These are phyloP conservation scores for Lamellibrachia columna DNA, from an alignment of 2,888 invertebrate genomes.

Conservation along the genomic window DNA sequence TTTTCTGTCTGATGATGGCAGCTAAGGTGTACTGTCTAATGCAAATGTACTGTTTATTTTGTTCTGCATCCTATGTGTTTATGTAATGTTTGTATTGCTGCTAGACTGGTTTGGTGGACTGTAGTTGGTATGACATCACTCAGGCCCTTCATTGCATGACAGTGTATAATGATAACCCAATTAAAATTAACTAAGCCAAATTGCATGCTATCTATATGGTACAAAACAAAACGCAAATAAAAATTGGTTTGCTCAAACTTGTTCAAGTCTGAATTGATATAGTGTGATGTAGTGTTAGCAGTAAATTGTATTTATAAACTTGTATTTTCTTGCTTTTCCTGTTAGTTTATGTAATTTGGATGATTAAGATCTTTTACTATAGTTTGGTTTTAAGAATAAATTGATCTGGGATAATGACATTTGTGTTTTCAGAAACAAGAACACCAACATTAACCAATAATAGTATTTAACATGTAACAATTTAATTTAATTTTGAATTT, in stretches of 20 bases:
- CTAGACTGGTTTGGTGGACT: background rate
- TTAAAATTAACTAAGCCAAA: background rate
- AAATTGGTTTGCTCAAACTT: background rate
- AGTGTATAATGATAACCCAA: background rate
- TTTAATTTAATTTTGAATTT: too few species aligned
- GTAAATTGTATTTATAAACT: background rate
- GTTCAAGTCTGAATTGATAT: background rate
- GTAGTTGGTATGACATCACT: background rate
- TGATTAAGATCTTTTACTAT: slow-evolving; percentile 8
- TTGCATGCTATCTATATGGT: too few species aligned
- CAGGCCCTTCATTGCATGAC: background rate
- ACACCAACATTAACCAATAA: too few species aligned
- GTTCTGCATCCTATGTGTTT: background rate
- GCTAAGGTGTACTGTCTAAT: background rate
- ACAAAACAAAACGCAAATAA: too few species aligned
- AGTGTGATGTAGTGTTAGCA: background rate
- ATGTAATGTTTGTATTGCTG: background rate
- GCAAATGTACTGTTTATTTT: background rate
- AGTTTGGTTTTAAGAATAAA: background rate
- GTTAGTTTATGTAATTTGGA: background rate
- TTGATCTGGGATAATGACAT: background rate
- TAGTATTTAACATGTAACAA: too few species aligned
- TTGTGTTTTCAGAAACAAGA: background rate
- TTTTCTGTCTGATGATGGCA: background rate
- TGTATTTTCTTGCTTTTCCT: background rate